A percentile compares a stretch with the other conserved stretches of the same genome.
Evolutionary conservation across 1,140 invertebrate species (phyloP).

Genomic region (Hetaerina americana): DNA sequence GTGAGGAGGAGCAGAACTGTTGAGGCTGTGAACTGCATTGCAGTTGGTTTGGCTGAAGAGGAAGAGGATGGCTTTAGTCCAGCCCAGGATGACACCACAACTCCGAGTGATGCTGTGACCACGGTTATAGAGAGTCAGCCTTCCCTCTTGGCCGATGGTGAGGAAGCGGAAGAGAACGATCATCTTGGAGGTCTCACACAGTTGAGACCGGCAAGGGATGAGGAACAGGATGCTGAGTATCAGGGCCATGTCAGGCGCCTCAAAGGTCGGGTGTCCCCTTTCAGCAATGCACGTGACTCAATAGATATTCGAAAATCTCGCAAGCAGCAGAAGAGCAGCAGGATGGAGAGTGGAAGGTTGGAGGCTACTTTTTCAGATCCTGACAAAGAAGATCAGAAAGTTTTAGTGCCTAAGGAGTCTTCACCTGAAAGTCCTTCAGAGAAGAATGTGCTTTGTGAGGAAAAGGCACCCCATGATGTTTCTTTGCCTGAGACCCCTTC

Average conservation of each 20-base stretch:
- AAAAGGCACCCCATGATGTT: too few species aligned
- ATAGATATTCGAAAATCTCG: constrained; percentile 52
- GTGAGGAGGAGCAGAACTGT: not conserved
- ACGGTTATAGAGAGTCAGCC: constrained; percentile 20
- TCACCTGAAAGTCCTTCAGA: not conserved
- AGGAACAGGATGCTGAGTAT: constrained; percentile 26
- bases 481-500: too few species aligned
- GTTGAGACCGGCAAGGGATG: not conserved
- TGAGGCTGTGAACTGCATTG: constrained; percentile 12
- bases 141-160: not conserved
- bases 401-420: not conserved
- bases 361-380: not conserved
- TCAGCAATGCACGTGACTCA: constrained; percentile 53
- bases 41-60: not conserved
- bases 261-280: constrained; percentile 54
- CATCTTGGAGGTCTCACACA: not conserved
- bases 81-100: constrained; percentile 19
- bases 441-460: not conserved
- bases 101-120: constrained; percentile 19
- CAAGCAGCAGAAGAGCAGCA: not conserved
- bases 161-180: not conserved
- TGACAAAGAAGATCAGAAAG: not conserved
- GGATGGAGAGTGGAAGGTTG: not conserved
- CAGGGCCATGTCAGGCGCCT: constrained; percentile 51
- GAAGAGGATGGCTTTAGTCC: constrained; percentile 18